Evolutionary conservation across 2,113 vertebrate species (phyloP).

Genomic region (Stegastes partitus): DNA sequence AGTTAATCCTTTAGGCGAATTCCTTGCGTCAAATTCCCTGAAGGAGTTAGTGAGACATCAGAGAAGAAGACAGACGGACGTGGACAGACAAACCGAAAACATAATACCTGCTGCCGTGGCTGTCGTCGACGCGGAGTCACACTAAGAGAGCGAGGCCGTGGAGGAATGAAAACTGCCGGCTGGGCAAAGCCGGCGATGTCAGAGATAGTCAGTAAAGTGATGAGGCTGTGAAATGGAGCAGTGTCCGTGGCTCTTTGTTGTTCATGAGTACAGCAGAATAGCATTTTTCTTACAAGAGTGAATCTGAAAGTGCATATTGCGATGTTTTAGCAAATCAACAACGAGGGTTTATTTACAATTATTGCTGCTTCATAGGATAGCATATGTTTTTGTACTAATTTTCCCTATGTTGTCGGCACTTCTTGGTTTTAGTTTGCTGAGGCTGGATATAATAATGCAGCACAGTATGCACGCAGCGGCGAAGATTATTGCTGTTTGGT

Average conservation of each 20-base stretch:
- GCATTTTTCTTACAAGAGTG: background rate
- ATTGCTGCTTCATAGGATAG: background rate
- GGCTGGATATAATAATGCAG: background rate
- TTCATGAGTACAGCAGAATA: background rate
- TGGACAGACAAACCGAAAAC: too few species aligned
- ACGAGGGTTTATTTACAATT: background rate
- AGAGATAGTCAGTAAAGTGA: constrained; percentile 36
- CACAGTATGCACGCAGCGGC: too few species aligned
- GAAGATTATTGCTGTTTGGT: too few species aligned
- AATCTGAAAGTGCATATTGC: constrained; percentile 15
- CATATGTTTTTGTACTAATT: background rate
- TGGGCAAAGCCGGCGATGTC: constrained; percentile 30
- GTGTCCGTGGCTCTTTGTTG: background rate
- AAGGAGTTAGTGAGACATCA: too few species aligned
- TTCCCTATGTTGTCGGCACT: too few species aligned
- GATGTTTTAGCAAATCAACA: background rate
- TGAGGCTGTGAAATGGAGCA: constrained; percentile 21
- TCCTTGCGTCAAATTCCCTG: too few species aligned
- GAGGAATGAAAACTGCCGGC: constrained; percentile 44
- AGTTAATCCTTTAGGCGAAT: too few species aligned
- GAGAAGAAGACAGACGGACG: too few species aligned
- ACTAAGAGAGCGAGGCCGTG: constrained; percentile 1
- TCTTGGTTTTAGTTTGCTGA: background rate
- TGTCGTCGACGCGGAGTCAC: background rate
- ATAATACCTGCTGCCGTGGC: too few species aligned